Conservation (phyloP, 1,140 invertebrate species). For the Zophobas atratus region DNA sequence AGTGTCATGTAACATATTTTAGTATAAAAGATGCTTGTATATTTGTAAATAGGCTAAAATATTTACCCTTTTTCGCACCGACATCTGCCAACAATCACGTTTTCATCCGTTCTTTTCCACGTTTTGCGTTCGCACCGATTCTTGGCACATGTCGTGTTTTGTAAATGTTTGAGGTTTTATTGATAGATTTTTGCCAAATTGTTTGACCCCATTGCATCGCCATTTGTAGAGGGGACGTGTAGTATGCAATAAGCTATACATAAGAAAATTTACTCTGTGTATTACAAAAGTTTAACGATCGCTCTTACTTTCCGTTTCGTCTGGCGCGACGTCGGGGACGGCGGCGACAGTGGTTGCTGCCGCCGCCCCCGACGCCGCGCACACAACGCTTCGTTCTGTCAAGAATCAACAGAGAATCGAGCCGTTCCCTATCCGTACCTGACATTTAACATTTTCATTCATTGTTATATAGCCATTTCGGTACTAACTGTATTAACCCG, state of each 20-base stretch:
- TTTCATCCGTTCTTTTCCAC: constrained; percentile 24
- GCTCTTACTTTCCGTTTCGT: constrained; percentile 9
- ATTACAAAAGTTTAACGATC: constrained; percentile 16
- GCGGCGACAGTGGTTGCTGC: not conserved
- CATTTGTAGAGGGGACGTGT: constrained; percentile 62
- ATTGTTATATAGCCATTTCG: constrained; percentile 46
- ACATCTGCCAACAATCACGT: constrained; percentile 38
- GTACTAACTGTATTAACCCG: constrained; percentile 39
- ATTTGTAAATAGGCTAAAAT: constrained; percentile 66
- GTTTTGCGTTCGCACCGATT: constrained; percentile 39
- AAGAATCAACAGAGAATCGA: constrained; percentile 43
- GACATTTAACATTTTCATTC: constrained; percentile 52
- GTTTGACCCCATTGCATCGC: constrained; percentile 61
- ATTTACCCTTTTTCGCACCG: constrained; percentile 36
- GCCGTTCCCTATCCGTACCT: constrained; percentile 64
- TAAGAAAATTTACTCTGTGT: constrained; percentile 51
- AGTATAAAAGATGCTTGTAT: constrained; percentile 64
- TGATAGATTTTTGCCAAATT: constrained; percentile 61
- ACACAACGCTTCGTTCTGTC: constrained; percentile 11
- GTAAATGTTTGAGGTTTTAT: constrained; percentile 62
- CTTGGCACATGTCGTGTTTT: constrained; percentile 50
- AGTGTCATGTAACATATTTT: constrained; percentile 66
- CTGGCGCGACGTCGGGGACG: not conserved
- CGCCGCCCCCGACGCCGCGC: not conserved
- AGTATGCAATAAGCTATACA: constrained; percentile 63